These are phyloP conservation scores for Acleris holmiana DNA, from an alignment of 2,888 invertebrate genomes.

Conservation along the genomic window DNA sequence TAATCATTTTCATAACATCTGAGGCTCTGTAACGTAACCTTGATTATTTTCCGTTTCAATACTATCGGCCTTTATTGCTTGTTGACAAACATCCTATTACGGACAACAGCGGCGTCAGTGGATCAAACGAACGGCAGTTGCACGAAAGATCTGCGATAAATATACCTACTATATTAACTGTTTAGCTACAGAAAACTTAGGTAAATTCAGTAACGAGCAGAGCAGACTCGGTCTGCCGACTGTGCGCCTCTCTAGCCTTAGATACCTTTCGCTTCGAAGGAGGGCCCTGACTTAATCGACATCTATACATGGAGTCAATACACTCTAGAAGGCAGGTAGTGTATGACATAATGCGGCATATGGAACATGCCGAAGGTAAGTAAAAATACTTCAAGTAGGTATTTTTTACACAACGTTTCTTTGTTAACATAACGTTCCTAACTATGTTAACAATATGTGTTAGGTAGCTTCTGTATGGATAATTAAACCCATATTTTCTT, in stretches of 20 bases:
- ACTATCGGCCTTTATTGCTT: conserved; percentile 27
- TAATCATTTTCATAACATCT: conserved; percentile 18
- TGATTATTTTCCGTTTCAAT: conserved; percentile 23
- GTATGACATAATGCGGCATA: conserved; percentile 14
- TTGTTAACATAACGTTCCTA: no score
- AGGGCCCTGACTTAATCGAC: conserved; percentile 3
- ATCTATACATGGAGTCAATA: conserved; percentile 19
- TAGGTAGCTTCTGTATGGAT: no score
- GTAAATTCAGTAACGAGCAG: neutral
- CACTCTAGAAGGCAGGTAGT: conserved; percentile 1
- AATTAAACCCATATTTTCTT: no score
- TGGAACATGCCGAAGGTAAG: conserved; percentile 6
- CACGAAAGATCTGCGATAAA: conserved; percentile 2
- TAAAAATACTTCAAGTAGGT: conserved; percentile 1
- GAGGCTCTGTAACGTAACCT: conserved; percentile 23
- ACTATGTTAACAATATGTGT: no score
- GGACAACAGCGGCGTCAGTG: conserved; percentile 2
- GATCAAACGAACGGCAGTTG: conserved; percentile 20
- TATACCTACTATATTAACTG: no score
- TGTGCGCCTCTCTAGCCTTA: neutral
- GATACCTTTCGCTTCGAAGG: conserved; percentile 20
- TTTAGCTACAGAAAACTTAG: neutral
- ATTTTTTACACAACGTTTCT: conserved; percentile 4
- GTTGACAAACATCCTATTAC: conserved; percentile 27
- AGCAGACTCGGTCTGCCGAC: conserved; percentile 10